Base-by-base conservation (phyloP, 2,888 invertebrate species). In the Leucophenga montana region DNA sequence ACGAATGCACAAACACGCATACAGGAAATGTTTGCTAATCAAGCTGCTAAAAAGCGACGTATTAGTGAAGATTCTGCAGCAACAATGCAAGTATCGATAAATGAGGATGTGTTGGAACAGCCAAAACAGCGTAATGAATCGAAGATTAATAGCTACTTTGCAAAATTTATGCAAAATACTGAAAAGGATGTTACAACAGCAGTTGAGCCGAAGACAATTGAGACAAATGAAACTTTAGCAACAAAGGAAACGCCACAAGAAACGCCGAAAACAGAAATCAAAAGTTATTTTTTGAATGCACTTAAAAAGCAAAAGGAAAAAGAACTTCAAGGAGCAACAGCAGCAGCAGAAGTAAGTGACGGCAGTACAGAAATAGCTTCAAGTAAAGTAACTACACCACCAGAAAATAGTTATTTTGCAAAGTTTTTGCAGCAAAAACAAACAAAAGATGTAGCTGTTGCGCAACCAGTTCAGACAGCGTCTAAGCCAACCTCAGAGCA, bases 21-120 rank as follows among this genome's bases (percentile, higher is more conserved):
- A 59, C 89, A 90, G 56, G 90, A 91, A 70, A 92, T 92, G 87
- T 93, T 93, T 81, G 89, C 89, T 77, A 90, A 88, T 71, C 87
- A 88, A 69, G 78, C 77, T 9, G 79, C 83, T 11, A 82, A 84
- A 82, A 84, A 79, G 70, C 77, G 81, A 73, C 77, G 72, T 56
- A 56, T 77, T 4, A 82, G 83, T n/a, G 73, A n/a, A 0, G 80
- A 81, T 16, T 77, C 78, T 9, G 27, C 27, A 1, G 48, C 54
- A 13, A 69, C 74, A 4, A 75, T 61, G 5, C n/a, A 71, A 1
- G 67, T 64, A 16, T 5, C 18, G 44, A n/a, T 31, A 0, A n/a
- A n/a, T n/a, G 50, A 54, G 1, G 69, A 4, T 53, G 13, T 33
- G 27, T 11, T 11, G 22, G 22, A 46, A 14, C 62, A 14, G 20